Evolutionary conservation across 2,888 invertebrate genomes (phyloP), one percentile per base, ranked within the genome.

Genomic region (Tupiocoris notatus): DNA sequence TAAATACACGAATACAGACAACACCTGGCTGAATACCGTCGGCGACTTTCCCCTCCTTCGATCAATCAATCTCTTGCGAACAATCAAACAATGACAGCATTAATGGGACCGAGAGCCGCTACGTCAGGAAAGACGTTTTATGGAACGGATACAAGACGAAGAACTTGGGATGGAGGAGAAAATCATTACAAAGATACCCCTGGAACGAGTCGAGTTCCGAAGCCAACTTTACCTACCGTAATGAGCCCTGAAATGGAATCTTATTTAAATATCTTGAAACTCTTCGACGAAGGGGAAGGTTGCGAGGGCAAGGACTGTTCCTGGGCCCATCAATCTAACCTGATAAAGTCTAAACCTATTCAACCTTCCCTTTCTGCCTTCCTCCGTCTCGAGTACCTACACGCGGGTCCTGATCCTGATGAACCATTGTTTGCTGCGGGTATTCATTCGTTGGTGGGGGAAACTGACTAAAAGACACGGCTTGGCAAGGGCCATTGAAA

Each of bases 291-390:
- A 67, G 56, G 67, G 57, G 65, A 20, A 12, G 23, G 56, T 22
- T 18, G 21, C 67, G 58, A 70, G 59, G 59, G 59, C 59, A 59
- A 23, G 70, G n/a, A n/a, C n/a, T n/a, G n/a, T n/a, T 70, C 20
- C 61, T 25, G n/a, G 23, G 58, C 70, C 70, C 70, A 70, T 70
- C 70, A 70, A 70, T 70, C 70, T 70, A 70, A 70, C 70, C 70
- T 70, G 70, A 70, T 70, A 70, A 70, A 70, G 70, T 70, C 70
- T 70, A 70, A 70, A 70, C 70, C 70, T 70, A 70, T 70, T 70
- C 70, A 59, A 39, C 18, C 9, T 70, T 70, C 59, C 70, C 61
- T 59, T 39, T 25, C 70, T 61, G 23, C 39, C 39, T 7, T 39
- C 12, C 39, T 39, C 39, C 39, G 12, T 39, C 39, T 39, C 39